Conservation (phyloP, 2,113 vertebrate genomes). For the Oceanodroma tethys region DNA sequence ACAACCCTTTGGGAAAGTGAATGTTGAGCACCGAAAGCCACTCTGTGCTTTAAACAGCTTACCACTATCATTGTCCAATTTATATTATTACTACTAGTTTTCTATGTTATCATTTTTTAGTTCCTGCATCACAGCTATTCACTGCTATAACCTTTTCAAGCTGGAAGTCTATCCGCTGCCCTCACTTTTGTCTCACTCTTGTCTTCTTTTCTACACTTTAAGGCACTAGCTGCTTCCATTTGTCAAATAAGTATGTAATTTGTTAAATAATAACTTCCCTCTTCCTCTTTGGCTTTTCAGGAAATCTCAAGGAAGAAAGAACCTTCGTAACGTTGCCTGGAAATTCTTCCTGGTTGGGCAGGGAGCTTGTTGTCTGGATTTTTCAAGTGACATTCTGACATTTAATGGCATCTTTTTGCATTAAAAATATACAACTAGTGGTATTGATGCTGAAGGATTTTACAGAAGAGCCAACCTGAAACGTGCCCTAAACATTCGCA, state of each 20-base stretch:
- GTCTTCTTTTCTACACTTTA: not conserved
- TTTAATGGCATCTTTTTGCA: not conserved
- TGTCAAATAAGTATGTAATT: not conserved
- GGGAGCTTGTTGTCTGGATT: not conserved
- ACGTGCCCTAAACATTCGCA: fast-evolving
- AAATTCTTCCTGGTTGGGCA: not conserved
- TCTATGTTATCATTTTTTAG: not conserved
- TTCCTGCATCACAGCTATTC: not conserved
- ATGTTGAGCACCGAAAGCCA: not conserved
- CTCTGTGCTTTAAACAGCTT: not conserved
- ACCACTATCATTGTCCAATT: not conserved
- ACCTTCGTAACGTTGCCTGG: fast-evolving
- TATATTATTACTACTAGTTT: not conserved
- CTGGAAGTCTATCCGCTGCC: not conserved
- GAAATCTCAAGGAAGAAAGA: not conserved
- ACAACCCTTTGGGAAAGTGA: not conserved
- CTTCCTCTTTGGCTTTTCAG: not conserved
- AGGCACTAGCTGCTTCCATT: not conserved
- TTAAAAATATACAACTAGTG: not conserved
- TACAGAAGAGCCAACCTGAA: not conserved
- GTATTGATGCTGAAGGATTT: not conserved
- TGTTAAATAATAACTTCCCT: not conserved
- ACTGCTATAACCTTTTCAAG: not conserved
- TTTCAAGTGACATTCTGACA: not conserved
- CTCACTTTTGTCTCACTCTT: not conserved